Base-by-base conservation (phyloP, 2,113 vertebrate genomes). In the Mugil cephalus region DNA sequence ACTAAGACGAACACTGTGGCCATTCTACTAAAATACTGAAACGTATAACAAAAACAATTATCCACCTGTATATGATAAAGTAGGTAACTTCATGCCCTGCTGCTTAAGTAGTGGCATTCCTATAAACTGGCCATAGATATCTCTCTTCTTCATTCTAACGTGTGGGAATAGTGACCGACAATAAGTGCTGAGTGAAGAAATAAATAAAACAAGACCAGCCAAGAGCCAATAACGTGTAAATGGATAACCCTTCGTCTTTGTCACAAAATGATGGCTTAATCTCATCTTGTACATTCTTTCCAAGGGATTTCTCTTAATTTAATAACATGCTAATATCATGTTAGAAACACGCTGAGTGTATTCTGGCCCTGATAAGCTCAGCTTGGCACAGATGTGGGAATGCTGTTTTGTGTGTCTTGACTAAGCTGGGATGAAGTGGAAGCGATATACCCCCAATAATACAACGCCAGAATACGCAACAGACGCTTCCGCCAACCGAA, bases 11-110 rank as follows among this genome's bases (percentile, higher is more conserved):
- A 80, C 80, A 58, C 69, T 47, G 50, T 84, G 84, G 67, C 87
- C 51, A 70, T 73, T 75, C 83, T 83, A 74, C 71, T 81, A 89
- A 88, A 70, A 80, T 47, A 81, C 77, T 79, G 50, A 64, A 92
- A 81, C 14, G 77, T 84, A 79, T 53, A 86, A 83, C 80, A 82
- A 92, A 90, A 91, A 93, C 84, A 93, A 90, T 91, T 90, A 91
- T 88, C 84, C 83, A 83, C 45, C 54, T 59, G 83, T 85, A 91
- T 77, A 79, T 90, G 92, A 94, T 94, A 92, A 92, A 91, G 90
- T 84, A 87, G 74, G 87, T 89, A 88, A 94, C 94, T 94, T 93
- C 90, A 94, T 93, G 92, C 80, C 86, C 85, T 87, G 77, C 79
- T 94, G 92, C 91, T 83, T 89, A 88, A 88, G 68, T 88, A 88